Conservation (phyloP, 2,113 vertebrate species). For the Tetrax tetrax region DNA sequence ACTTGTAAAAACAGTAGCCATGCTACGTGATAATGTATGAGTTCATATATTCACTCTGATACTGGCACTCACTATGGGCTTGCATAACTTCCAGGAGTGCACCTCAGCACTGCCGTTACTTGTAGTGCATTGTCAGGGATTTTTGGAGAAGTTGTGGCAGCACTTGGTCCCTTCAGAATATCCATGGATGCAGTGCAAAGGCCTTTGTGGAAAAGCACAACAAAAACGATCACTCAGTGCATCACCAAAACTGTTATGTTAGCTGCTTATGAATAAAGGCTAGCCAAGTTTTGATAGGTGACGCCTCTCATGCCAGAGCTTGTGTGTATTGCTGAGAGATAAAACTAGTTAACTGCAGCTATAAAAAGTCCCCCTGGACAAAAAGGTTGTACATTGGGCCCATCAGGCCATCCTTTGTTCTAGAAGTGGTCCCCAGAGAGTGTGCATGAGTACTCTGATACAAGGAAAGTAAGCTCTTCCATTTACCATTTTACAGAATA, state of each 20-base stretch:
- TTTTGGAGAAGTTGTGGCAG: not conserved
- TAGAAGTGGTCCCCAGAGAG: not conserved
- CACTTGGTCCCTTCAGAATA: not conserved
- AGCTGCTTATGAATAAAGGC: not conserved
- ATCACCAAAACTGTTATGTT: not conserved
- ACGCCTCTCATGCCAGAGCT: not conserved
- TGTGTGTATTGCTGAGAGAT: not conserved
- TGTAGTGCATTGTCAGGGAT: not conserved
- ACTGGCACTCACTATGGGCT: not conserved
- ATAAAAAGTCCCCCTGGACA: not conserved
- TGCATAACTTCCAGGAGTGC: not conserved
- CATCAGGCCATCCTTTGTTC: not conserved
- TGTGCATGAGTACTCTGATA: not conserved
- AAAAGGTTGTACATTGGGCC: not conserved
- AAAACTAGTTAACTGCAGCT: not conserved
- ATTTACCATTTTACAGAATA: not conserved
- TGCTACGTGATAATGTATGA: not conserved
- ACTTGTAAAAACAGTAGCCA: not conserved
- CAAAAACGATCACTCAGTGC: not conserved
- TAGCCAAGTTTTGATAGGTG: not conserved
- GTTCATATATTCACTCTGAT: not conserved
- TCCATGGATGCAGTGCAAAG: not conserved
- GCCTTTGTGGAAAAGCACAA: not conserved
- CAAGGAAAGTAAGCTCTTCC: not conserved
- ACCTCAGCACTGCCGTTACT: not conserved